Conservation (phyloP, 2,797 vertebrate species). For the Salarias fasciatus region DNA sequence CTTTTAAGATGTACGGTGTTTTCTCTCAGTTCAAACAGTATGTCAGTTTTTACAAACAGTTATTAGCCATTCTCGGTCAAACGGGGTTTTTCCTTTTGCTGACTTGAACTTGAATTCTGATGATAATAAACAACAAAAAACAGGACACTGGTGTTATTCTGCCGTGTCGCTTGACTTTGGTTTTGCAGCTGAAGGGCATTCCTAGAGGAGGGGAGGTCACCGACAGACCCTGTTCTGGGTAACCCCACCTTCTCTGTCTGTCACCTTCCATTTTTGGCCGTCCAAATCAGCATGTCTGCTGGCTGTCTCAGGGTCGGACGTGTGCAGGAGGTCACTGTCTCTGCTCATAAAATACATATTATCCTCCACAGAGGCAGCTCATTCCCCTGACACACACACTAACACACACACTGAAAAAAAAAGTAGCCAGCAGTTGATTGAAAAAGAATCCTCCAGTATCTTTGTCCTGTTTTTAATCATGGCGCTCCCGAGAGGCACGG, state of each 20-base stretch:
- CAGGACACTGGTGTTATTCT: constrained; percentile 15
- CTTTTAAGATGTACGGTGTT: not conserved
- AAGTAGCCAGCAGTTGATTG: constrained; percentile 9
- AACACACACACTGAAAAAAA: not conserved
- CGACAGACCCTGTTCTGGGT: constrained; percentile 9
- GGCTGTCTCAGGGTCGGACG: constrained; percentile 19
- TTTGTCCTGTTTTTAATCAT: constrained; percentile 13
- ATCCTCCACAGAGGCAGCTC: constrained; percentile 20
- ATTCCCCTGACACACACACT: constrained; percentile 1
- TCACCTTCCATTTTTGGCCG: constrained; percentile 36
- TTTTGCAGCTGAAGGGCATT: constrained; percentile 17
- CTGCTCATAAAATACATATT: constrained; percentile 18
- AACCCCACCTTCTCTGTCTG: constrained; percentile 26
- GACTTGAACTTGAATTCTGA: too few relatives aligned
- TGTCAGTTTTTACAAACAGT: too few relatives aligned
- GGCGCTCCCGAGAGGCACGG: constrained; percentile 16
- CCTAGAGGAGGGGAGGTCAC: constrained; percentile 23
- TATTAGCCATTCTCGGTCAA: too few relatives aligned
- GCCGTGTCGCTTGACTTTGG: constrained; percentile 5
- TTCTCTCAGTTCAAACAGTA: not conserved
- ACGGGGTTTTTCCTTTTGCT: too few relatives aligned
- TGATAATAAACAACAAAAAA: too few relatives aligned
- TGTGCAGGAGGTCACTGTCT: constrained; percentile 27
- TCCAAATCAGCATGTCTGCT: constrained; percentile 17
- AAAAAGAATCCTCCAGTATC: constrained; percentile 26